Conservation (phyloP, 1,140 invertebrate species). For the Caenorhabditis elegans region DNA sequence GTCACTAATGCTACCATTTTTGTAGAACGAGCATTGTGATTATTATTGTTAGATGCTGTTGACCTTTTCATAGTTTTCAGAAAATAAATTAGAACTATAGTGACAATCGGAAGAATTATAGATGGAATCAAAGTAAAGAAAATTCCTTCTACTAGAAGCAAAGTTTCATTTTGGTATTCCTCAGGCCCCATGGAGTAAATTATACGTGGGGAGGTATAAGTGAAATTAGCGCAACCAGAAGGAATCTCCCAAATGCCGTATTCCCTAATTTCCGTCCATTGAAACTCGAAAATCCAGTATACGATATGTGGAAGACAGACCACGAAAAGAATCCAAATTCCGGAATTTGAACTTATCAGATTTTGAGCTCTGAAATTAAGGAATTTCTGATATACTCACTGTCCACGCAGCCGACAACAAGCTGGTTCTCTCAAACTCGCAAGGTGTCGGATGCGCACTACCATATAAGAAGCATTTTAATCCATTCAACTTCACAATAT, state of each 20-base stretch:
- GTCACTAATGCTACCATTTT: not conserved
- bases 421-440: no score
- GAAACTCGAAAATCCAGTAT: not conserved
- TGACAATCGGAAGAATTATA: not conserved
- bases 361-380: not conserved
- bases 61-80: not conserved
- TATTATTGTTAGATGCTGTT: not conserved
- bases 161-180: not conserved
- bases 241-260: not conserved
- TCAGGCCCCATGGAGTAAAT: not conserved
- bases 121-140: not conserved
- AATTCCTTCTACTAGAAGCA: not conserved
- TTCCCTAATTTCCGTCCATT: not conserved
- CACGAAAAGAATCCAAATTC: not conserved
- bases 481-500: no score
- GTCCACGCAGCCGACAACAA: no score
- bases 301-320: not conserved
- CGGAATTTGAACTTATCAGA: not conserved
- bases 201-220: not conserved
- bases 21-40: not conserved
- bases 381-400: not conserved
- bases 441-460: no score
- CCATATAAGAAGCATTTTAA: no score
- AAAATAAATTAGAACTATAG: not conserved
- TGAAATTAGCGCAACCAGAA: not conserved